Evolutionary conservation across 2,113 vertebrate genomes (phyloP).

Genomic region (Myiopsitta monachus): DNA sequence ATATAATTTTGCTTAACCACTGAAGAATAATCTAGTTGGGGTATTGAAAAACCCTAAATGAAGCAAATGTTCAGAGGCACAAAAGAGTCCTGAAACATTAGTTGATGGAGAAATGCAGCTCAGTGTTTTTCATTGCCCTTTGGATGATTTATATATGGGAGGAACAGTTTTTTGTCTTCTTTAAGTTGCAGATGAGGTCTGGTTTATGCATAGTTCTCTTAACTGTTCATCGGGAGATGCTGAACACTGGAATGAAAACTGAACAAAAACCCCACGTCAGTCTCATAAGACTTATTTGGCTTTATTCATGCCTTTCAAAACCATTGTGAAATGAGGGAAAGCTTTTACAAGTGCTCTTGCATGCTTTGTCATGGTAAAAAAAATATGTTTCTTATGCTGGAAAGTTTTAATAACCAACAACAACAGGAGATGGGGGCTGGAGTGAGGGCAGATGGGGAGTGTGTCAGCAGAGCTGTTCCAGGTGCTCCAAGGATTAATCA

Average conservation of each 20-base stretch:
- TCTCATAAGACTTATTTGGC: background rate
- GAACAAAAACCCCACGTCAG: background rate
- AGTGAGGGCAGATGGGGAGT: background rate
- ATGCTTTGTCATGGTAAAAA: background rate
- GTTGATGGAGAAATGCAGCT: background rate
- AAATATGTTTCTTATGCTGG: background rate
- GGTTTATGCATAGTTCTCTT: background rate
- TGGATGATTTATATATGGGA: background rate
- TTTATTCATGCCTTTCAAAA: slow-evolving; percentile 22
- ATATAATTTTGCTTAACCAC: background rate
- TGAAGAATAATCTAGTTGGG: background rate
- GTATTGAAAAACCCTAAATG: background rate
- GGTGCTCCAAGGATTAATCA: background rate
- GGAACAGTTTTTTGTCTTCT: background rate
- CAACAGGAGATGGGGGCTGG: background rate
- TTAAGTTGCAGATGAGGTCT: background rate
- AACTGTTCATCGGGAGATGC: background rate
- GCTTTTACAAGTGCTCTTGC: background rate
- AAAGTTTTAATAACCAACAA: background rate
- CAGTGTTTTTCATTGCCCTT: background rate
- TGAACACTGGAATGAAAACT: background rate
- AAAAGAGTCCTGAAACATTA: background rate
- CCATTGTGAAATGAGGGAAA: background rate
- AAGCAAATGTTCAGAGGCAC: background rate
- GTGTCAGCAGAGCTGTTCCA: background rate